Percentiles rank a stretch among this genome's conserved stretches.
Conservation (phyloP, 2,113 vertebrate genomes). For the Malurus elegans region DNA sequence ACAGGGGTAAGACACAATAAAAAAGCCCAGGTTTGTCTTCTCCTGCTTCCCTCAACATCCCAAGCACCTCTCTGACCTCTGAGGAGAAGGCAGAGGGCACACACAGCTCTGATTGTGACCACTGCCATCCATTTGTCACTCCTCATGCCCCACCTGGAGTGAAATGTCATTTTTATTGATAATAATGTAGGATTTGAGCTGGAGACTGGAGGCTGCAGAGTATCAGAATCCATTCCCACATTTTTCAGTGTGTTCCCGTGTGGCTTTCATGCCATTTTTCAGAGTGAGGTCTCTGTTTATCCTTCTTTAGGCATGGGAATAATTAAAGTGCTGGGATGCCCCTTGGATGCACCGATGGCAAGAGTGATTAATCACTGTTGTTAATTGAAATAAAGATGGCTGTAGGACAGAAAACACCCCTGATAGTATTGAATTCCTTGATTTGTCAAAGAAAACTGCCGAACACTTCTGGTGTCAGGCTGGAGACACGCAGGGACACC, state of each 20-base stretch:
- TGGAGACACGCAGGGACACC: not conserved
- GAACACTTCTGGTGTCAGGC: not conserved
- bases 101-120: not conserved
- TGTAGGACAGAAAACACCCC: not conserved
- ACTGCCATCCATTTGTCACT: not conserved
- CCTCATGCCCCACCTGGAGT: not conserved
- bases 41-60: not conserved
- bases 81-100: not conserved
- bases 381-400: not conserved
- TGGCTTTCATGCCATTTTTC: not conserved
- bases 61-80: not conserved
- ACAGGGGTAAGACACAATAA: too few relatives aligned
- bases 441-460: not conserved
- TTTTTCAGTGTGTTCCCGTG: not conserved
- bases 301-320: not conserved
- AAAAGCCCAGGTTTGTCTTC: not conserved
- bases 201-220: not conserved
- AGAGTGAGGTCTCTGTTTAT: not conserved
- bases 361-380: not conserved
- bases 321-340: not conserved
- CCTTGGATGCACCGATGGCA: not conserved
- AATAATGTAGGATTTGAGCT: not conserved
- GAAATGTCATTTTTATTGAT: not conserved
- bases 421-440: not conserved
- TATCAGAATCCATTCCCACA: not conserved